phyloP scores from a whole-genome alignment of 2,888 invertebrate genomes.

The Noctua fimbriata region DNA sequence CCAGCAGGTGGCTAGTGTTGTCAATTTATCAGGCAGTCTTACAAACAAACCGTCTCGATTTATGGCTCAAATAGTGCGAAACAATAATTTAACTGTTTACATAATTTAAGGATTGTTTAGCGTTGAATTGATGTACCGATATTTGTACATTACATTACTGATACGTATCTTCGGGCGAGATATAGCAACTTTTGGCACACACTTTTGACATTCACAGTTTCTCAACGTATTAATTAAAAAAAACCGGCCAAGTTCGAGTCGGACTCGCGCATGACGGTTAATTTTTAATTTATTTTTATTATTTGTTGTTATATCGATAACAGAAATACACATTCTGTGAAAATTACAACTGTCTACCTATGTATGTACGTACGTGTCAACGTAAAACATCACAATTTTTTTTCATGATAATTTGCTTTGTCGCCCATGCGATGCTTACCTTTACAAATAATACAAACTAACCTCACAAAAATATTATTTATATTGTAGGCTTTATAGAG shows the following conservation, averaged over 20 bases:
- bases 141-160: neutral
- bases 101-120: constrained; percentile 27
- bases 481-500: neutral
- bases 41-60: constrained; percentile 54
- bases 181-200: neutral
- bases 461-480: no score
- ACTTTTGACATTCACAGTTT: neutral
- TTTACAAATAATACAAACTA: no score
- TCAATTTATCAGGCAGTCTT: constrained; percentile 43
- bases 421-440: no score
- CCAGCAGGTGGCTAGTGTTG: constrained; percentile 46
- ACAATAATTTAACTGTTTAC: constrained; percentile 21
- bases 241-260: no score
- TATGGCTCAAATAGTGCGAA: constrained; percentile 42
- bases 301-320: no score
- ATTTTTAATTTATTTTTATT: no score
- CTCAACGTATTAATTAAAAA: neutral
- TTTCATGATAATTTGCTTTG: no score
- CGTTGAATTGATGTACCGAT: neutral
- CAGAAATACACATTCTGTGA: no score
- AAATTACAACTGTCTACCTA: no score
- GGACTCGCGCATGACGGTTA: no score
- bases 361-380: no score
- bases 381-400: no score
- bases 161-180: neutral